Base-by-base conservation (phyloP, 2,797 vertebrate genomes). In the Sebastes variabilis region DNA sequence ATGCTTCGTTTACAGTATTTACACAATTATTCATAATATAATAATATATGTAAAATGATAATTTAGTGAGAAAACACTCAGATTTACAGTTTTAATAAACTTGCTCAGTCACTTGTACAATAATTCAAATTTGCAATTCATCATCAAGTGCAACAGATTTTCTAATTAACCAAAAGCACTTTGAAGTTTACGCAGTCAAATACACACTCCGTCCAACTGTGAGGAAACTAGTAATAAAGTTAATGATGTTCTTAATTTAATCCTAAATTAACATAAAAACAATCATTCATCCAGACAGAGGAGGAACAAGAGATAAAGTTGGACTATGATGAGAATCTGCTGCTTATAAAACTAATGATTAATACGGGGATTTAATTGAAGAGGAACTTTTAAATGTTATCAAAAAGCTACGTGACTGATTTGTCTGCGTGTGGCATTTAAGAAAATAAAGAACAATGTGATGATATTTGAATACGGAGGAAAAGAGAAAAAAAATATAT, bases 231-330 rank as follows among this genome's bases (percentile, higher is more conserved):
- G 3, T 29, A 10, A 38, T n/a, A 30, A n/a, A 66, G 11, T 30
- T 61, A 66, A 79, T 76, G 14, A 59, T 67, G 62, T 72, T 64
- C 20, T 52, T 75, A n/a, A 27, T 24, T 38, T 59, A 36, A 75
- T 69, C 46, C 24, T 55, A 11, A 72, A 59, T 59, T 22, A 49
- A 67, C 38, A 38, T 46, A 36, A 46, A 71, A 82, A 65, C 38
- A 25, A 29, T 18, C 9, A 46, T 46, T 10, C 46, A 12, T 11
- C 1, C 34, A 49, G 29, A 62, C 49, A 64, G 24, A 5, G 1
- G 11, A 61, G 42, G 22, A 52, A 8, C 56, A 34, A 27, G 13
- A 13, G 30, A 24, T 54, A 2, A 8, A 62, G 24, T 36, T 29
- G 29, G 46, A 66, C 20, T n/a, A 1, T n/a, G 22, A 61, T 72